Evolutionary conservation across 2,888 invertebrate genomes (phyloP), one percentile per base, ranked within the genome.

Genomic region (Callinectes sapidus): DNA sequence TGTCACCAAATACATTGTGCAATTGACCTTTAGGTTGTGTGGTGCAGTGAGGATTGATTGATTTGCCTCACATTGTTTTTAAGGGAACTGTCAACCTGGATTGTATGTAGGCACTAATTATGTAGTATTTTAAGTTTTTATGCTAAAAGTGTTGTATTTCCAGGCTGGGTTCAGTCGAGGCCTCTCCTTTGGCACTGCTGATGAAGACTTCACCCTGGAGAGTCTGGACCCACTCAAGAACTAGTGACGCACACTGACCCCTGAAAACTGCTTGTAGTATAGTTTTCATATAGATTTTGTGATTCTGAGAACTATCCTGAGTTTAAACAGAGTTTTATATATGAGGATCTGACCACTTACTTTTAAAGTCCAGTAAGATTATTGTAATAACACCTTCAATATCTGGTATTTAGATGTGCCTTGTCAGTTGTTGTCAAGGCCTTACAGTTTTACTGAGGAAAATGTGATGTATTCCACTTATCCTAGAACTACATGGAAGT

Each of bases 161-260:
- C 96, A 98, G 98, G 98, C 97, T 96, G 98, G 98, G 95, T 98
- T 98, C 96, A 98, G 97, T 96, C 97, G 98, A 96, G 98, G 98
- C 95, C 96, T 98, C 95, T 97, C 97, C 95, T 98, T 98, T 96
- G 98, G 98, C 95, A 94, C 94, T 5, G 94, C 92, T 42, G 98
- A 98, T 95, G 98, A 98, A 96, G 98, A 99, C 96, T 99, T 99
- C 96, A 98, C 98, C 95, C 96, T 99, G 96, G 98, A 98, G 96
- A 98, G 98, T 96, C 97, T 99, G 96, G 99, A 99, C 96, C 99
- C 99, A 94, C 96, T 99, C 95, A 97, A 97, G 96, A 98, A 98
- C 95, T 96, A 95, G 96, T 87, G 18, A 1, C 18, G 1, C 81
- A n/a, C 35, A 54, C 14, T 39, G 71, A 71, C n/a, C 18, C 23